These are phyloP conservation scores for Atethmia centrago DNA, from an alignment of 2,888 invertebrate species.

Conservation along the genomic window DNA sequence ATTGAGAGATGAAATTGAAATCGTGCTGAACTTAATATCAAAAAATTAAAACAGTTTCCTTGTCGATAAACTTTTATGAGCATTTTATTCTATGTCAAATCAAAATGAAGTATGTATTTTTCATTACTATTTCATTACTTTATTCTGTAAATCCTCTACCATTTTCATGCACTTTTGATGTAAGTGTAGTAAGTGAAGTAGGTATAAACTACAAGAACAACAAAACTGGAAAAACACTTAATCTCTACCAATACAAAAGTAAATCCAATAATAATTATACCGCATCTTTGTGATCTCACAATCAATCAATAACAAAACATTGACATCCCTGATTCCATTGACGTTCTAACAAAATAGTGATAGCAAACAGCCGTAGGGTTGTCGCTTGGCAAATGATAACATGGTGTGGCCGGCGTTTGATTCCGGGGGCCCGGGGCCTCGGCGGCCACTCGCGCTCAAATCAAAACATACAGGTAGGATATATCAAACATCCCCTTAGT, in stretches of 20 bases:
- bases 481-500: constrained; percentile 78
- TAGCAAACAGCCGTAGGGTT: constrained; percentile 56
- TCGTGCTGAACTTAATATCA: constrained; percentile 39
- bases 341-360: constrained; percentile 42
- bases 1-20: constrained; percentile 56
- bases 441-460: constrained; percentile 70
- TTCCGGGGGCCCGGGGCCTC: constrained; percentile 1
- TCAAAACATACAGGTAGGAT: constrained; percentile 87
- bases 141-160: neutral
- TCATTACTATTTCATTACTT: neutral
- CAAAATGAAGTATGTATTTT: constrained; percentile 5
- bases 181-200: neutral
- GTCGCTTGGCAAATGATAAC: constrained; percentile 56
- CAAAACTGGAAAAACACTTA: neutral
- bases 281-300: constrained; percentile 36
- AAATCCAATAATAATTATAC: constrained; percentile 45
- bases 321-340: constrained; percentile 47
- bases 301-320: constrained; percentile 37
- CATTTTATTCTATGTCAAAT: constrained; percentile 5
- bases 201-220: constrained; percentile 4
- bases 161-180: neutral
- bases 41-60: constrained; percentile 26
- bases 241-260: constrained; percentile 8
- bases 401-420: constrained; percentile 40
- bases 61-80: constrained; percentile 20